Base-by-base conservation (phyloP, 2,797 vertebrate genomes). In the Pseudomugil tenellus region DNA sequence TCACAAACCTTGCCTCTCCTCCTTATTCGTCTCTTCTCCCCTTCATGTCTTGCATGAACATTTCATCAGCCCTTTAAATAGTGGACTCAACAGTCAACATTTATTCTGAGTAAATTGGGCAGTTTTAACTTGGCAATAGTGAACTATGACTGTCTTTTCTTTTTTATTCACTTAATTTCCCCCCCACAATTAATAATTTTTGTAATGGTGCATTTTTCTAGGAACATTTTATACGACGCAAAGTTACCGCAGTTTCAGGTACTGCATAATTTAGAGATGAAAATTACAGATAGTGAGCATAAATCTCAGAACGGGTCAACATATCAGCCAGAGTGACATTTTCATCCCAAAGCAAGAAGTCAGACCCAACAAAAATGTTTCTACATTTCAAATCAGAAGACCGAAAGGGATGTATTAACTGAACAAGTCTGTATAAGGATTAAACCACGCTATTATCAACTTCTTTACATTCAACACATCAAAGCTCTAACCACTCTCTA, bases 401-500 rank as follows among this genome's bases (percentile, higher is more conserved):
- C 43, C 17, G 43, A 62, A 10, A 48, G 28, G 57, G 17, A 41
- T 21, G 17, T 12, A 31, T 29, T 4, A 77, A 58, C 2, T 9
- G 32, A 21, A 58, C 28, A 62, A 57, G 65, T 76, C 46, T 68
- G 28, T 28, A 39, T 49, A 65, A 53, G 61, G 72, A 81, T 81
- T 41, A 84, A 83, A 56, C 57, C 74, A 9, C 5, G 31, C 58
- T 46, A 54, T 43, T n/a, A 43, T 54, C 60, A 35, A 55, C 53
- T 59, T 73, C 83, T 86, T 82, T 73, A 77, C 70, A 67, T 63
- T 66, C 72, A 69, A 75, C 70, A 81, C 83, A 90, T 83, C 85
- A 87, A 91, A 92, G 91, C 80, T 73, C 58, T 28, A 73, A 69
- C 67, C 65, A 72, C 77, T 87, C 80, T 71, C 84, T n/a, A n/a